Evolutionary conservation across 2,113 vertebrate species (phyloP).

Genomic region (Dromiciops gliroides): DNA sequence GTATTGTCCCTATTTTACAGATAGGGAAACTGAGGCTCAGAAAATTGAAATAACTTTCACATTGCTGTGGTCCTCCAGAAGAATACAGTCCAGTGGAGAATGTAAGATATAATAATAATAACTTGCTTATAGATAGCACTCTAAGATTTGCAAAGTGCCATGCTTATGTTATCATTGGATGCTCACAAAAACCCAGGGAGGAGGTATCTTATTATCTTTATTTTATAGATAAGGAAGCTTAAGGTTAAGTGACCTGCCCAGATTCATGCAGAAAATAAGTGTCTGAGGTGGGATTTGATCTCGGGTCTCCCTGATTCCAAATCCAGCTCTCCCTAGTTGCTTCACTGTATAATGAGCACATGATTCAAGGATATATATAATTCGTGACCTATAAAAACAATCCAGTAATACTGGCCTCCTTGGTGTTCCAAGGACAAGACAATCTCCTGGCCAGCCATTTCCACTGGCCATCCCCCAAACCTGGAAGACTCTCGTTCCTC

Average conservation of each 20-base stretch:
- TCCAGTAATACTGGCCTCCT: too few species aligned
- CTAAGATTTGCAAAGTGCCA: neutral
- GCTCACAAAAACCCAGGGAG: neutral
- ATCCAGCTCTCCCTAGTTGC: too few species aligned
- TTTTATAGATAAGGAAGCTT: neutral
- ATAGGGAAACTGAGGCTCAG: neutral
- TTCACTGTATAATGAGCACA: neutral
- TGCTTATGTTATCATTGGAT: neutral
- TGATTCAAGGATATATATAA: neutral
- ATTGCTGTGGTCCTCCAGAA: neutral
- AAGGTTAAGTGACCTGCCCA: neutral
- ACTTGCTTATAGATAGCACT: neutral
- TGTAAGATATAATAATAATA: neutral
- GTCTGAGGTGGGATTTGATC: too few species aligned
- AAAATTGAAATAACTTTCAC: neutral
- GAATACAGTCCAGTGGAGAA: neutral
- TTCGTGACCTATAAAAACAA: too few species aligned
- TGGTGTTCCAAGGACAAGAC: too few species aligned
- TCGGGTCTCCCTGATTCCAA: too few species aligned
- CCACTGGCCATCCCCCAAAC: too few species aligned
- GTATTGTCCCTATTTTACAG: neutral
- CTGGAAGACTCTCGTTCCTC: too few species aligned
- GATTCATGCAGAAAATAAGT: neutral
- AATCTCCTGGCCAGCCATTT: too few species aligned
- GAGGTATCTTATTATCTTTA: neutral